A percentile compares a stretch with the other conserved stretches of the same genome.
These are phyloP conservation scores for Orchesella cincta DNA, from an alignment of 1,140 invertebrate genomes.

Conservation along the genomic window DNA sequence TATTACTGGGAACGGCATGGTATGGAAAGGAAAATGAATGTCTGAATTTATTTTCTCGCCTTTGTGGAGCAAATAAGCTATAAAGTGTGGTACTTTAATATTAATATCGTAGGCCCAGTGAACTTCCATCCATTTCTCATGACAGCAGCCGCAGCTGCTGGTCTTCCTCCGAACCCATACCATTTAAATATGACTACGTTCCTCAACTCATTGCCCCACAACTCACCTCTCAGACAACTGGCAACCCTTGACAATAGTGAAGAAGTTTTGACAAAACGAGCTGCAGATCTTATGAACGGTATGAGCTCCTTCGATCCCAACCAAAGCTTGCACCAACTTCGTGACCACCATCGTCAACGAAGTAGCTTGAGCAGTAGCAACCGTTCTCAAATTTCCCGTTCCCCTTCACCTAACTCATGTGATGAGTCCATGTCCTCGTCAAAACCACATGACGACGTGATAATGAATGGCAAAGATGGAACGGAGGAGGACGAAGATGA, in stretches of 20 bases:
- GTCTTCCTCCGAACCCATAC: slow-evolving; percentile 44
- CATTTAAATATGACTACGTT: slow-evolving; percentile 52
- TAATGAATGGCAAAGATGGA: slow-evolving; percentile 39
- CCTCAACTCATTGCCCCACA: slow-evolving; percentile 54
- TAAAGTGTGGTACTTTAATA: slow-evolving; percentile 8
- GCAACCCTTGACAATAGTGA: slow-evolving; percentile 34
- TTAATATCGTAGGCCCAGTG: slow-evolving; percentile 54
- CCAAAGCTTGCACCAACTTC: slow-evolving; percentile 56
- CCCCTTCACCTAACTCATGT: slow-evolving; percentile 10
- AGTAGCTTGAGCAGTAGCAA: slow-evolving; percentile 26
- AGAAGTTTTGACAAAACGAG: slow-evolving; percentile 28
- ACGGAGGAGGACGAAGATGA: slow-evolving; percentile 40
- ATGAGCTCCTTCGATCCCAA: slow-evolving; percentile 13
- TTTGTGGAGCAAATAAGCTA: neutral
- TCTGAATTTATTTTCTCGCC: neutral
- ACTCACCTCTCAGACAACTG: slow-evolving; percentile 48
- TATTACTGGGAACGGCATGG: neutral
- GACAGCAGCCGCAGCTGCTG: slow-evolving; percentile 55
- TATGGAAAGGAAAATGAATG: neutral
- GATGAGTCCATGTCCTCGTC: slow-evolving; percentile 16
- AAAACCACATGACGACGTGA: slow-evolving; percentile 33
- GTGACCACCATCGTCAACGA: slow-evolving; percentile 44
- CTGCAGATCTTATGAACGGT: slow-evolving; percentile 27
- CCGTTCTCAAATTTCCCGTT: slow-evolving; percentile 14
- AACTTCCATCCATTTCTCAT: slow-evolving; percentile 64